Evolutionary conservation across 2,113 vertebrate species (phyloP).

Genomic region (Chelonoidis abingdonii): DNA sequence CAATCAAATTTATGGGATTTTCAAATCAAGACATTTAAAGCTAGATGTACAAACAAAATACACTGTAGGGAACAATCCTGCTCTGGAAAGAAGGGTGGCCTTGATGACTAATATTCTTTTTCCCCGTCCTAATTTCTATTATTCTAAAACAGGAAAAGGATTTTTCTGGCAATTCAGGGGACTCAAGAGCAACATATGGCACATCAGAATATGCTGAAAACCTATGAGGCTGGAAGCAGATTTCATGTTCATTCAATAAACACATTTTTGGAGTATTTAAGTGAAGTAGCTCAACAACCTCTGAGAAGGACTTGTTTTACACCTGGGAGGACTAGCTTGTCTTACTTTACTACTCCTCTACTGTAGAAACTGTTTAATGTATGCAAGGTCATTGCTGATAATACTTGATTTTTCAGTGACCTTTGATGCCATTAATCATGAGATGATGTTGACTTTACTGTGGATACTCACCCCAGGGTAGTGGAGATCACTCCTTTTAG

Average conservation of each 20-base stretch:
- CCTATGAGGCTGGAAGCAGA: background rate
- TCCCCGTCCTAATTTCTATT: background rate
- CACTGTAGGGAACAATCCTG: background rate
- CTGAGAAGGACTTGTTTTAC: background rate
- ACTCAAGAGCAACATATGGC: background rate
- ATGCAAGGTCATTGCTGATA: background rate
- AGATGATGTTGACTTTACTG: background rate
- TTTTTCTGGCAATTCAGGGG: background rate
- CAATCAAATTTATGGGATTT: background rate
- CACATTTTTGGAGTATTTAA: background rate
- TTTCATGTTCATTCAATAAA: background rate
- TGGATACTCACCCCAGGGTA: fast-evolving
- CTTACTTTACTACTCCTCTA: background rate
- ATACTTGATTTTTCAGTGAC: background rate
- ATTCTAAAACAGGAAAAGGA: background rate
- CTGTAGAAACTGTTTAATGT: background rate
- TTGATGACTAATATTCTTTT: background rate
- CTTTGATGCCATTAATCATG: background rate
- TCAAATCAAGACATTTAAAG: background rate
- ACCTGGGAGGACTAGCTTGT: background rate
- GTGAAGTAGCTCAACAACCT: background rate
- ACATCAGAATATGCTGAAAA: background rate
- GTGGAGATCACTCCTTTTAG: fast-evolving
- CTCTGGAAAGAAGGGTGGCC: background rate
- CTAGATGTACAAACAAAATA: background rate